These are phyloP conservation scores for Unio pictorum DNA, from an alignment of 2,888 invertebrate genomes.

Conservation along the genomic window DNA sequence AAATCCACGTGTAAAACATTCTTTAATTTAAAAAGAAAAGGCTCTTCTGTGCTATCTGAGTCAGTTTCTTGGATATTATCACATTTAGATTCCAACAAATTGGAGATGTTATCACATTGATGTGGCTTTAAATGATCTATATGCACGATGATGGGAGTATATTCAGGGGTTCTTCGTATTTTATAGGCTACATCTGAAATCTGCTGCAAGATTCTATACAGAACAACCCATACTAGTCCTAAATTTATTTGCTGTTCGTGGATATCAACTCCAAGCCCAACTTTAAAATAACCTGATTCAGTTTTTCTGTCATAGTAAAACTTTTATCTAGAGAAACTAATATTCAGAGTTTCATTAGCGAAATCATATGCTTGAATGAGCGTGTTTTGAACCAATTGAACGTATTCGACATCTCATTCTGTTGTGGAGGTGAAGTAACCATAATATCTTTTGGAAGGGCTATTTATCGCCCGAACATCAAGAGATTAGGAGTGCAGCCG, in stretches of 20 bases:
- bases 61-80: no score
- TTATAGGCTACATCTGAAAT: constrained; percentile 5
- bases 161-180: constrained; percentile 6
- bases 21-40: no score
- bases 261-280: constrained; percentile 13
- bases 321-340: constrained; percentile 7
- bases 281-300: constrained; percentile 6
- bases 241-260: constrained; percentile 6
- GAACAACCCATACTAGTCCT: constrained; percentile 10
- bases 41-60: no score
- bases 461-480: neutral
- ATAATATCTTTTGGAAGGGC: constrained; percentile 24
- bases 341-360: no score
- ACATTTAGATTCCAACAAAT: no score
- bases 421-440: neutral
- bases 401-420: neutral
- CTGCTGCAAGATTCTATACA: neutral
- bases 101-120: neutral
- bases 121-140: constrained; percentile 13
- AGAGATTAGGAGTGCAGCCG: constrained; percentile 8
- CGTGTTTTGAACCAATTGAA: constrained; percentile 8
- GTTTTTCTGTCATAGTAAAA: constrained; percentile 3
- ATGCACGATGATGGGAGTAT: constrained; percentile 3
- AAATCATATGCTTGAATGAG: constrained; percentile 1
- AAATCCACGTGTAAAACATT: no score